Evolutionary conservation across 2,888 invertebrate species (phyloP).

Genomic region (Yponomeuta plumbellus): DNA sequence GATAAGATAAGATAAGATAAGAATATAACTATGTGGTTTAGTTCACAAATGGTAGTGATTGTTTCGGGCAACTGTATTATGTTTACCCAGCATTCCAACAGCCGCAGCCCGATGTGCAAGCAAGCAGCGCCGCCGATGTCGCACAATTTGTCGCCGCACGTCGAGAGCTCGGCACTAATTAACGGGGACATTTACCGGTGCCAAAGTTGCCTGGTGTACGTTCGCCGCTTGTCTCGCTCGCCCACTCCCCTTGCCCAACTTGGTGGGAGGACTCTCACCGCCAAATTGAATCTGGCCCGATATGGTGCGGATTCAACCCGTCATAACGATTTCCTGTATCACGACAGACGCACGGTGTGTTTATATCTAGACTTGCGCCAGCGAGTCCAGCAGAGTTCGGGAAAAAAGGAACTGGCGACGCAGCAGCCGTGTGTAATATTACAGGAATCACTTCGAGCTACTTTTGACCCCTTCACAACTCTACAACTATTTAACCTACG

Average conservation of each 20-base stretch:
- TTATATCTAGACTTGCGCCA: too few species aligned
- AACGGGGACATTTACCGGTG: slow-evolving; percentile 62
- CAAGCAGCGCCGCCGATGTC: slow-evolving; percentile 29
- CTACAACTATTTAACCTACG: too few species aligned
- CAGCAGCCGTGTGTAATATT: too few species aligned
- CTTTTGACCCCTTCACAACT: too few species aligned
- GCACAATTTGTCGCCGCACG: slow-evolving; percentile 59
- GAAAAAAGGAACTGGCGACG: too few species aligned
- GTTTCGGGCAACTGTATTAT: too few species aligned
- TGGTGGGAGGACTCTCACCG: slow-evolving; percentile 27
- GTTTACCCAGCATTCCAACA: too few species aligned
- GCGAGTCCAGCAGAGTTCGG: too few species aligned
- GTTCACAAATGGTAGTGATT: too few species aligned
- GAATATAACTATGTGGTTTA: too few species aligned
- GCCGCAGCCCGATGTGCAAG: background rate
- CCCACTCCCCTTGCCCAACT: slow-evolving; percentile 27
- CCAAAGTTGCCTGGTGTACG: slow-evolving; percentile 53
- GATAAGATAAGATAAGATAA: too few species aligned
- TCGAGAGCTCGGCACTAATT: slow-evolving; percentile 61
- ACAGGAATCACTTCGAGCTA: too few species aligned
- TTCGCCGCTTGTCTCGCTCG: slow-evolving; percentile 32
- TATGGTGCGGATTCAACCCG: slow-evolving; percentile 21
- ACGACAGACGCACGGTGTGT: background rate
- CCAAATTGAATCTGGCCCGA: slow-evolving; percentile 29
- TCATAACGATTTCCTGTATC: background rate